Conservation (phyloP, 2,113 vertebrate genomes). For the Pavo muticus region DNA sequence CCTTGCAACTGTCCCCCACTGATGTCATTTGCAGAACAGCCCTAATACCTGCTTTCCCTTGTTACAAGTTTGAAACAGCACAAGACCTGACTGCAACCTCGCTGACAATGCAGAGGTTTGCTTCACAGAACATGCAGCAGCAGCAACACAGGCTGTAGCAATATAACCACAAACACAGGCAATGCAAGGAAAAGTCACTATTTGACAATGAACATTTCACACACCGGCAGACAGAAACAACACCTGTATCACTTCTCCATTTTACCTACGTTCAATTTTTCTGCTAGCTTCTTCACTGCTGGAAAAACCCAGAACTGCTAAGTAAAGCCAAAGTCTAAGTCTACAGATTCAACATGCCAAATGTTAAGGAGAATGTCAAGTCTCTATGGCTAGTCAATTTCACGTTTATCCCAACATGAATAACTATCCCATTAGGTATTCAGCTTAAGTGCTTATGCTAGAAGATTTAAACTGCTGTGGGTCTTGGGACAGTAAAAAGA, state of each 20-base stretch:
- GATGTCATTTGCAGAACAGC: constrained; percentile 62
- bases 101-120: neutral
- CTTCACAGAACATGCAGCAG: neutral
- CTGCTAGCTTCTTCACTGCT: neutral
- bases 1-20: constrained; percentile 30
- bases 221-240: neutral
- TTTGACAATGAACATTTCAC: rapidly evolving
- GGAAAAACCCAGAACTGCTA: neutral
- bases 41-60: neutral
- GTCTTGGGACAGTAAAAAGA: neutral
- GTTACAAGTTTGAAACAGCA: neutral
- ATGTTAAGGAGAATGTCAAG: neutral
- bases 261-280: neutral
- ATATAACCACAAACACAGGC: neutral
- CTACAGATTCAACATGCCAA: neutral
- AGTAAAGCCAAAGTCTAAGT: neutral
- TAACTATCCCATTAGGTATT: neutral
- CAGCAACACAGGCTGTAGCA: neutral
- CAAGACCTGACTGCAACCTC: neutral
- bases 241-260: neutral
- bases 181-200: neutral
- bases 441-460: neutral
- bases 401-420: neutral
- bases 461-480: neutral
- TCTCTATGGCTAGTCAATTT: neutral